Base-by-base conservation (phyloP, 2,888 invertebrate genomes). In the Dolichomitus sp. region DNA sequence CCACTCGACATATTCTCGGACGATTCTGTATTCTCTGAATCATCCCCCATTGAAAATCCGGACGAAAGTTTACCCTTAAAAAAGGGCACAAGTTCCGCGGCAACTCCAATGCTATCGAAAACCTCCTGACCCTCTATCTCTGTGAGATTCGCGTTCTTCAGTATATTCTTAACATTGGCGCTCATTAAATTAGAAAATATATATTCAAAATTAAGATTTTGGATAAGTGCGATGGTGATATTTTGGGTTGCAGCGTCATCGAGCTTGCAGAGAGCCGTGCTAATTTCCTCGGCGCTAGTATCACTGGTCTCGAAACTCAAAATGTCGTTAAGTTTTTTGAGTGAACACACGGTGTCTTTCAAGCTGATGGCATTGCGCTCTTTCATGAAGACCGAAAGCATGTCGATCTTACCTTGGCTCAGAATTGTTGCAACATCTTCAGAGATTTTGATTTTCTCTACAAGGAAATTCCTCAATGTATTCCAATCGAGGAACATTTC, bases 71-170 rank as follows among this genome's bases (percentile, higher is more conserved):
- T 91, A 12, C 91, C 89, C 78, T 94, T 94, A 19, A 95, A 90
- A 0, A 93, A 85, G 0, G 95, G 95, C 75, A 95, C 77, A 5
- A 95, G 87, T 6, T 94, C 91, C 0, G 94, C 93, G 89, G 95
- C 94, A 11, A 94, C 90, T 0, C 94, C 93, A 33, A 95, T 92
- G 80, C 93, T 93, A 0, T 92, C 89, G 19, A 95, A 84, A 0
- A 95, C 93, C 0, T 85, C 81, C 30, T 94, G 89, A 0, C 95
- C 95, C 65, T 95, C 94, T 0, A 91, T 87, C 59, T 93, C 90
- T 0, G 94, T 94, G 61, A 95, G 89, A 87, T 95, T 94, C 0
- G 95, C 95, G 0, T 95, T 94, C 0, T 90, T 81, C 89, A 95
- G 94, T 14, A 95, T 93, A 81, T 94, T 94, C 2, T 92, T 90